Conservation (phyloP, 2,797 vertebrate species). For the Tinamus major region DNA sequence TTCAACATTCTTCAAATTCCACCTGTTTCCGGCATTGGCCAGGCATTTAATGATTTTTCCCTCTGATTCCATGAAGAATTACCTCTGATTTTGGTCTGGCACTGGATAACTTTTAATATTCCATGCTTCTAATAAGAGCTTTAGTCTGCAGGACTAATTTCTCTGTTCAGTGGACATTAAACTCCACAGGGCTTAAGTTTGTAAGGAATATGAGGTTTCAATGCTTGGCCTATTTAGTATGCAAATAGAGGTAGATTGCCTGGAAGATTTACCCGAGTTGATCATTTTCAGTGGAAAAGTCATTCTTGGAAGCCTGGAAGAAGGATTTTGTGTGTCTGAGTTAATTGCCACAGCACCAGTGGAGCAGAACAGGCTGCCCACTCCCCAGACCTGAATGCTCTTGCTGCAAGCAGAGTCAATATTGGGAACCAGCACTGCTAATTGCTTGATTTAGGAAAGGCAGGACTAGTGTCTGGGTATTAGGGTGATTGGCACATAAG, state of each 20-base stretch:
- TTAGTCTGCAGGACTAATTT: not conserved
- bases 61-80: not conserved
- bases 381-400: not conserved
- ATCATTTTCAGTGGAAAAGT: not conserved
- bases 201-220: not conserved
- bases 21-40: not conserved
- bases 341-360: not conserved
- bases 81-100: not conserved
- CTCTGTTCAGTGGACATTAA: not conserved
- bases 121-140: not conserved
- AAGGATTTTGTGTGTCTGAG: not conserved
- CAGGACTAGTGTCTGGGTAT: not conserved
- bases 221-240: not conserved
- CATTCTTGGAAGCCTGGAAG: not conserved
- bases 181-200: not conserved
- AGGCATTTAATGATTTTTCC: no score
- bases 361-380: not conserved
- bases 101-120: not conserved
- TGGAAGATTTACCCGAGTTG: not conserved
- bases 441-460: not conserved
- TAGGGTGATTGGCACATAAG: not conserved
- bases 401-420: rapidly evolving
- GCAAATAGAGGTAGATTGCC: not conserved
- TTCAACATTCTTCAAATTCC: not conserved
- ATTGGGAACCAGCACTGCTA: not conserved